phyloP scores from a whole-genome alignment of 2,113 vertebrate genomes.

The Albula glossodonta region DNA sequence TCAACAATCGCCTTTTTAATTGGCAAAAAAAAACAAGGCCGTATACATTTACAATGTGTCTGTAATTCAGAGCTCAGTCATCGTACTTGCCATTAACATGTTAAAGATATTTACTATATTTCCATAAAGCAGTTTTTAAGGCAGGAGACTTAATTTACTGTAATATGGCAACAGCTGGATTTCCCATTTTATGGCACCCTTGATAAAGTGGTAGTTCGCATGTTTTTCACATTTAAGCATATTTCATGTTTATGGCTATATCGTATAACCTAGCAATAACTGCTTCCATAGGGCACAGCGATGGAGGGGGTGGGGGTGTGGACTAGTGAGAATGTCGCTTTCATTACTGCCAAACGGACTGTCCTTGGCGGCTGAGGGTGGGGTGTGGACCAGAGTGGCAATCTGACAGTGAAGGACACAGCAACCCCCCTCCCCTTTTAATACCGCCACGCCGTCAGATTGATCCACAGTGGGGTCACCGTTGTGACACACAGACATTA shows the following conservation, averaged over 20 bases:
- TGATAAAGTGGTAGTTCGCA: slow-evolving; percentile 1
- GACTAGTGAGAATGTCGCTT: not conserved
- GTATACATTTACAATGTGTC: not conserved
- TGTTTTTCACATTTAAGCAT: not conserved
- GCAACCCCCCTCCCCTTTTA: too few relatives aligned
- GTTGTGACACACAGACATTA: not conserved
- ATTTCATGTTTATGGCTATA: not conserved
- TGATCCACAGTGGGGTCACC: not conserved
- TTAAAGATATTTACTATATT: not conserved
- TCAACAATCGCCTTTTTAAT: not conserved
- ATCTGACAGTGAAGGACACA: not conserved
- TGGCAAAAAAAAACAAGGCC: not conserved
- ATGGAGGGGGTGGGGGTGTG: not conserved
- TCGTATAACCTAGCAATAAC: slow-evolving; percentile 3
- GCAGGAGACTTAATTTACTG: not conserved
- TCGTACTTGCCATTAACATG: not conserved
- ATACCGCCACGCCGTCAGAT: not conserved
- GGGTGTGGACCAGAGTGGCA: not conserved
- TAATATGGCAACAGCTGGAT: slow-evolving; percentile 1
- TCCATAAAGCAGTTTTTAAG: slow-evolving; percentile 6
- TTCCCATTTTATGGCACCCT: not conserved
- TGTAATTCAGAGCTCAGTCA: not conserved
- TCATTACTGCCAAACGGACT: not conserved
- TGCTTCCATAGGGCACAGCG: not conserved
- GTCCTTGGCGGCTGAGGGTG: not conserved